These are phyloP conservation scores for Geotrupes spiniger DNA, from an alignment of 2,888 invertebrate genomes.

Conservation along the genomic window DNA sequence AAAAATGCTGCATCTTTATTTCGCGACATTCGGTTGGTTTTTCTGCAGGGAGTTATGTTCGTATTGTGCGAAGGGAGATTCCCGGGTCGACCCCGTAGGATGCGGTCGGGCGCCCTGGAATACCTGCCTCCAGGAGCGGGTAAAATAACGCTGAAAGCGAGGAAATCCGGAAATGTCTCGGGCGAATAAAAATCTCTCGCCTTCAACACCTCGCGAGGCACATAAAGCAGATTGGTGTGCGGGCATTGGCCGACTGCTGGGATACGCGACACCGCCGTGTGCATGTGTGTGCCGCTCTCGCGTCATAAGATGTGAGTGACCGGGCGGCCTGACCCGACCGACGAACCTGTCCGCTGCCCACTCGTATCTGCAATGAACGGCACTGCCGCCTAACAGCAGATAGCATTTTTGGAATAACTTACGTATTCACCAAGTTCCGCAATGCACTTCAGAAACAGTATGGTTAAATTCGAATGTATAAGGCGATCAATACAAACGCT, in stretches of 20 bases:
- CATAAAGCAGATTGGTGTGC: constrained; percentile 31
- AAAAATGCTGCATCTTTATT: too few relatives aligned
- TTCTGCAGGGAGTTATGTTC: too few relatives aligned
- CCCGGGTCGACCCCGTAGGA: background rate
- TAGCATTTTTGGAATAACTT: constrained; percentile 13
- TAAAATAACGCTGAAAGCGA: constrained; percentile 22
- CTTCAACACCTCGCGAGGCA: constrained; percentile 31
- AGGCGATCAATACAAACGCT: too few relatives aligned
- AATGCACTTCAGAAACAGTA: too few relatives aligned
- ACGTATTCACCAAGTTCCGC: background rate
- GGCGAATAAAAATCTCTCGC: constrained; percentile 31
- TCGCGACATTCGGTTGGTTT: too few relatives aligned
- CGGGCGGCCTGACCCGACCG: constrained; percentile 33
- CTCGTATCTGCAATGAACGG: constrained; percentile 20
- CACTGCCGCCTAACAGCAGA: constrained; percentile 3
- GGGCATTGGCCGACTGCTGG: constrained; percentile 36
- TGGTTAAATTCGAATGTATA: too few relatives aligned
- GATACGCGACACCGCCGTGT: constrained; percentile 29
- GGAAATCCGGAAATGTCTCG: constrained; percentile 30
- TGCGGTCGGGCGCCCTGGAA: constrained; percentile 17
- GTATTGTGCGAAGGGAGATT: background rate
- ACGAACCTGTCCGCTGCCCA: constrained; percentile 34
- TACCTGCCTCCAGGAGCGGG: constrained; percentile 15
- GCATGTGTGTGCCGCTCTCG: constrained; percentile 19
- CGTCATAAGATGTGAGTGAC: constrained; percentile 33